phyloP scores from a whole-genome alignment of 2,797 vertebrate genomes.

The Pseudotriccus pelzelni region DNA sequence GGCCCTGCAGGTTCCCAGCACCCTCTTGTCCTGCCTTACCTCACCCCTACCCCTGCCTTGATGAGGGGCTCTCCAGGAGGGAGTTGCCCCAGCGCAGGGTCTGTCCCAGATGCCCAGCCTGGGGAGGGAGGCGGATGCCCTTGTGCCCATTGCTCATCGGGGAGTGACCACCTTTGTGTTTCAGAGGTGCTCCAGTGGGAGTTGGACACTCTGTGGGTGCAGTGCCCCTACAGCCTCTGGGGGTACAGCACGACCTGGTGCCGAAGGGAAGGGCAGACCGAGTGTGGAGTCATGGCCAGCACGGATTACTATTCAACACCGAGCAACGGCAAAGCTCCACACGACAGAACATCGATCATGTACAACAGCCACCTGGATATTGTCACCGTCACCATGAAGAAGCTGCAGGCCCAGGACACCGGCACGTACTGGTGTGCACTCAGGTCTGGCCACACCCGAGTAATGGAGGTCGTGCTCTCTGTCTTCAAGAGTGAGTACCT shows the following conservation, averaged over 20 bases:
- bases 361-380: accelerated
- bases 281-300: accelerated
- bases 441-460: accelerated
- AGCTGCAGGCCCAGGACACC: neutral
- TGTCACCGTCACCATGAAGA: neutral
- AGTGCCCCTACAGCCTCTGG: accelerated
- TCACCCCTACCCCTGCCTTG: neutral
- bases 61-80: accelerated
- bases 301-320: accelerated
- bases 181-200: neutral
- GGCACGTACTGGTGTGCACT: neutral
- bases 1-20: neutral
- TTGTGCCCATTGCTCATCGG: accelerated
- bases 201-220: neutral
- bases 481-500: neutral
- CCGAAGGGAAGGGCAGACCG: accelerated
- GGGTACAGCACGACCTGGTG: accelerated
- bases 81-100: neutral
- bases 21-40: neutral
- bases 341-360: accelerated
- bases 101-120: neutral
- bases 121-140: accelerated
- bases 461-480: neutral
- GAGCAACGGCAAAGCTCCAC: accelerated
- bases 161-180: neutral